Percentiles rank a stretch among this genome's conserved stretches.
Conservation (phyloP, 2,888 invertebrate genomes). For the Sipha maydis region DNA sequence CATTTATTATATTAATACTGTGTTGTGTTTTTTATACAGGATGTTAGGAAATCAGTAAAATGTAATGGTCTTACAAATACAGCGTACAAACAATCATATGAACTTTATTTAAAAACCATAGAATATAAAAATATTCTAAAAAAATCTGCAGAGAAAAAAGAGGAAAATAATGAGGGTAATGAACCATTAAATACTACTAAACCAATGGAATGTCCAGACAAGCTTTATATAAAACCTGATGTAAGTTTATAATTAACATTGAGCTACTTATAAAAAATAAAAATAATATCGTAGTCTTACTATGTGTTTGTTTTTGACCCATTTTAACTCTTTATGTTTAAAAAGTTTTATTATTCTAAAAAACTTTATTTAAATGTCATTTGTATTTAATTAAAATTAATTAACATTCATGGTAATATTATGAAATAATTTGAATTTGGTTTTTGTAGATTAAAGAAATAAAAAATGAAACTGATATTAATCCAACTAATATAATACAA, state of each 20-base stretch:
- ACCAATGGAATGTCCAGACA: constrained; percentile 34
- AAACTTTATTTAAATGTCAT: too few species aligned
- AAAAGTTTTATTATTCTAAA: too few species aligned
- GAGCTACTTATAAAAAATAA: too few species aligned
- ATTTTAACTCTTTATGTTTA: too few species aligned
- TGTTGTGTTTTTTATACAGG: constrained; percentile 2
- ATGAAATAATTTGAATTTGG: background rate
- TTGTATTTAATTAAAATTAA: too few species aligned
- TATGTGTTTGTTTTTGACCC: too few species aligned
- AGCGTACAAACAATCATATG: constrained; percentile 48
- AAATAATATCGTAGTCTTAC: too few species aligned
- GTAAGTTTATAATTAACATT: background rate
- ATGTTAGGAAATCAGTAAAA: constrained; percentile 22
- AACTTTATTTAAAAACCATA: constrained; percentile 49
- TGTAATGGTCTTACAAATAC: constrained; percentile 31
- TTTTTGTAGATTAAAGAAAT: constrained; percentile 24
- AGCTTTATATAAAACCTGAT: constrained; percentile 28
- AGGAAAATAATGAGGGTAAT: background rate
- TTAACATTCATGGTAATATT: background rate
- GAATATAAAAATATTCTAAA: constrained; percentile 27
- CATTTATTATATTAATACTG: background rate
- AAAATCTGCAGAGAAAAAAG: constrained; percentile 4
- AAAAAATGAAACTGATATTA: background rate
- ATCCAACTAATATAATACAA: background rate
- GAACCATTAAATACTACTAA: background rate